Base-by-base conservation (phyloP, 2,113 vertebrate species). In the Anthoscopus minutus region DNA sequence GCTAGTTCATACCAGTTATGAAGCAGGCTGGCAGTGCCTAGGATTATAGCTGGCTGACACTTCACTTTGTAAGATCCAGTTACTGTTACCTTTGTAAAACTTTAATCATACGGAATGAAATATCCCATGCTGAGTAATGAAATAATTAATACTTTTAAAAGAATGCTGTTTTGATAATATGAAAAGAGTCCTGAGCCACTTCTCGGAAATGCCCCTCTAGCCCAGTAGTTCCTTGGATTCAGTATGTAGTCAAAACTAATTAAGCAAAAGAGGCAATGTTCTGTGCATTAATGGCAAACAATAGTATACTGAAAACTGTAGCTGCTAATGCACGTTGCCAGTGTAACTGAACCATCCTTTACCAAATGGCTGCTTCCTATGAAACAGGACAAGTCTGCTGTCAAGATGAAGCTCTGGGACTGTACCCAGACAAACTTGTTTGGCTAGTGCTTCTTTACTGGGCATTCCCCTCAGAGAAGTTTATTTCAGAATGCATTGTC, bases 1-100 rank as follows among this genome's bases (percentile, higher is more conserved):
- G 38, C 12, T 81, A 22, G 16, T 50, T 92, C 76, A 70, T 54
- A 44, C 9, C 5, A 16, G 13, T 51, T 81, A 72, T 22, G 20
- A 66, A 70, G 47, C 38, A 66, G 72, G 30, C 35, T 70, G 17
- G 33, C 37, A 77, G 66, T 40, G 51, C 23, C 69, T 77, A 4
- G 37, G 62, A 51, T 35, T 70, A 15, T 53, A 88, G 58, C 72
- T 82, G 69, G 33, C 24, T 95, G 93, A 73, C 31, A 33, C 86
- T 88, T 88, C 69, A 77, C 51, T 94, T 93, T 51, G 47, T 61
- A 48, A 89, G 65, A 88, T 78, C 72, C 69, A 79, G 44, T 92
- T 93, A 86, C 83, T 78, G 71, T 58, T 90, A 92, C 88, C 83
- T 93, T 80, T 16, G 11, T 94, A 91, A 84, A 93, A 91, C 64